Evolutionary conservation across 2,888 invertebrate genomes (phyloP), one percentile per base, ranked within the genome.

Genomic region (Phyllotreta striolata): DNA sequence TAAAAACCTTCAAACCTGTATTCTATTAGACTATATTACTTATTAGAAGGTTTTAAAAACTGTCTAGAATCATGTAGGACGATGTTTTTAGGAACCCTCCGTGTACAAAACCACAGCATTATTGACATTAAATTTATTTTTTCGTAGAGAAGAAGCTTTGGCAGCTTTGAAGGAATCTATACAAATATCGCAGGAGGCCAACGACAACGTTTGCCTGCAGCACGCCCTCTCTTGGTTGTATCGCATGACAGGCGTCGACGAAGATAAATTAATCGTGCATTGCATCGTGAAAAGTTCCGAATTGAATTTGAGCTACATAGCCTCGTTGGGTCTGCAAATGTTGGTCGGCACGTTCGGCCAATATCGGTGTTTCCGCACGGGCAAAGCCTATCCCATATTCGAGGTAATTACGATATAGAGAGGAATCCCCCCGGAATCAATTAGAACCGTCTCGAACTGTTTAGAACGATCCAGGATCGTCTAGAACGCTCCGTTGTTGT

Each of bases 141-240:
- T 4, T 71, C 83, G 75, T 73, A 93, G 92, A 67, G 85, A 88
- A 52, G 89, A 93, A 78, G 93, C 94, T 0, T 81, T 91, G 76
- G 88, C 89, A 63, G 90, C 93, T 10, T 85, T 96, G n/a, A 89
- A 89, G 71, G 96, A 96, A 83, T 92, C 95, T 7, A 88, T 96
- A 58, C 89, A 89, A 81, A 85, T 93, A 77, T 93, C 95, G 3
- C 95, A 96, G 80, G 93, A 95, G 82, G 90, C 91, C 62, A 92
- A 90, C 64, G 96, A 96, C 79, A 89, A 90, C 74, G 86, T 91
- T 59, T 95, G 95, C 77, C 84, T 95, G 58, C 93, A 94, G 80
- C 88, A 93, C 77, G 92, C 93, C 57, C 89, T 92, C 75, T 91
- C 91, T 54, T 96, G 93, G 95, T 86, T 93, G 74, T 87, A 88